These are phyloP conservation scores for Pholis gunnellus DNA, from an alignment of 2,113 vertebrate species.

Conservation along the genomic window DNA sequence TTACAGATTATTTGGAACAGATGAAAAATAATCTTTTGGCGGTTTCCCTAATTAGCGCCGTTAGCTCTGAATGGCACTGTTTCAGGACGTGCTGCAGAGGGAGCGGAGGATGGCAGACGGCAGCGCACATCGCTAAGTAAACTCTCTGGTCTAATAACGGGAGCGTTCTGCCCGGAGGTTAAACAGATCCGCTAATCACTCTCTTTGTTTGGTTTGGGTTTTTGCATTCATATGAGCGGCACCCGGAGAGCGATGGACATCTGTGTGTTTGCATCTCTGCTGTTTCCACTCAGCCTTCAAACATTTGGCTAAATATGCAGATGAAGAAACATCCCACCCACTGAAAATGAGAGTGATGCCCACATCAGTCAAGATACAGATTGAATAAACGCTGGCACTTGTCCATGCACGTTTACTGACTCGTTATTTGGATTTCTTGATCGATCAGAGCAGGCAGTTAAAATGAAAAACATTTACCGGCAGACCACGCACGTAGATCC, in stretches of 20 bases:
- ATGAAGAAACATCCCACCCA: conserved; percentile 7
- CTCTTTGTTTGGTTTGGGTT: conserved; percentile 57
- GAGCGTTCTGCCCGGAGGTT: conserved; percentile 41
- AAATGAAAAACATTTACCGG: conserved; percentile 34
- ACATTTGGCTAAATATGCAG: conserved; percentile 7
- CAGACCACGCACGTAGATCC: conserved; percentile 28
- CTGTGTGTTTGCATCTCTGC: background rate
- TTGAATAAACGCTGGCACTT: conserved; percentile 31
- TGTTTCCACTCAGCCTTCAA: conserved; percentile 12
- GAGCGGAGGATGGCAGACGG: conserved; percentile 26
- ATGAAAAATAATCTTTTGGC: conserved; percentile 6
- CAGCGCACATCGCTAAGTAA: conserved; percentile 57
- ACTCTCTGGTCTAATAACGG: conserved; percentile 51
- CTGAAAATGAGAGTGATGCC: conserved; percentile 23
- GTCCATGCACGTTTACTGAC: conserved; percentile 25
- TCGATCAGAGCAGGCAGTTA: conserved; percentile 26
- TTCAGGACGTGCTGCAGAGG: conserved; percentile 11
- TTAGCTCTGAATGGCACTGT: conserved; percentile 31
- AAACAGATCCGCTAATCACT: conserved; percentile 69
- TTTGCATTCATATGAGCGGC: conserved; percentile 37
- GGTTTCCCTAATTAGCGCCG: conserved; percentile 48
- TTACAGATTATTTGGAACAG: conserved; percentile 3
- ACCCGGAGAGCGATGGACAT: background rate
- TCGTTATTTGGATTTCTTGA: conserved; percentile 41
- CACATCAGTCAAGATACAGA: conserved; percentile 11